phyloP scores from a whole-genome alignment of 2,888 invertebrate species.

The Erebia palarica region DNA sequence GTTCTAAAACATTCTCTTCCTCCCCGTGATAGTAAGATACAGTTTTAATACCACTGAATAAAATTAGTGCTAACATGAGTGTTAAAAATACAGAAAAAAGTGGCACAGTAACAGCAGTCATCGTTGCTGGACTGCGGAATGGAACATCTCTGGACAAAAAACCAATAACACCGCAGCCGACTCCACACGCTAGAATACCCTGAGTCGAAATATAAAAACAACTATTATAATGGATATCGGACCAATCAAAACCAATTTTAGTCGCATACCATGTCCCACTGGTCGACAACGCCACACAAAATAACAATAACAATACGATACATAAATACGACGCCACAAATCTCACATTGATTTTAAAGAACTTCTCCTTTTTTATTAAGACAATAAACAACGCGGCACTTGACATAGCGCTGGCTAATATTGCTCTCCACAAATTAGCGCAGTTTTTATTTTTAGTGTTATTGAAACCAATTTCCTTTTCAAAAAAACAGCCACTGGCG shows the following conservation, averaged over 20 bases:
- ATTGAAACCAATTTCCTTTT: slow-evolving; percentile 62
- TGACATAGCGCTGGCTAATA: slow-evolving; percentile 49
- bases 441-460: slow-evolving; percentile 52
- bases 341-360: slow-evolving; percentile 55
- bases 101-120: slow-evolving; percentile 62
- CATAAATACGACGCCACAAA: slow-evolving; percentile 52
- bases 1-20: slow-evolving; percentile 65
- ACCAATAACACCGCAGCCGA: slow-evolving; percentile 63
- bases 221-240: slow-evolving; percentile 45
- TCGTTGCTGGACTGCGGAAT: slow-evolving; percentile 71
- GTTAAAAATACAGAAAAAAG: slow-evolving; percentile 56
- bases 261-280: slow-evolving; percentile 66
- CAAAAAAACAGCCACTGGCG: slow-evolving; percentile 66
- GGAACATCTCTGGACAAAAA: slow-evolving; percentile 60
- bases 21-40: slow-evolving; percentile 73
- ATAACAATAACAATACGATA: slow-evolving; percentile 54
- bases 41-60: slow-evolving; percentile 65
- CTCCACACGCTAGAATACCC: slow-evolving; percentile 58
- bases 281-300: slow-evolving; percentile 62
- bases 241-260: slow-evolving; percentile 52
- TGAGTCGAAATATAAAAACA: slow-evolving; percentile 50
- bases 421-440: slow-evolving; percentile 57
- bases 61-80: slow-evolving; percentile 55
- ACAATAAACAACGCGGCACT: slow-evolving; percentile 56
- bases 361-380: slow-evolving; percentile 59